Evolutionary conservation across 1,140 invertebrate genomes (phyloP).

Genomic region (Whitmania pigra): DNA sequence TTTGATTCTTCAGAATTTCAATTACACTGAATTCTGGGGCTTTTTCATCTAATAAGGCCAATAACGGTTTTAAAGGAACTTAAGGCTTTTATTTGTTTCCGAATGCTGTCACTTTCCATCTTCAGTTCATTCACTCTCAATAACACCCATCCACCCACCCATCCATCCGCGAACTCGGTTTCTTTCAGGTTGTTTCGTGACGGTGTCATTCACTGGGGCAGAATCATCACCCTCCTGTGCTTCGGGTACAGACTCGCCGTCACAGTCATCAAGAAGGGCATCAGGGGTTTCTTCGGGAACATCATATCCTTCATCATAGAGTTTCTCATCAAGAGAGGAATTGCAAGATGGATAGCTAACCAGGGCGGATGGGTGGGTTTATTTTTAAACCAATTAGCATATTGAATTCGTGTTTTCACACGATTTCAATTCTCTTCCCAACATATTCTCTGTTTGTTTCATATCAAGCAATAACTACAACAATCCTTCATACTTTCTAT

Average conservation of each 20-base stretch:
- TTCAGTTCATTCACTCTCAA: too few species aligned
- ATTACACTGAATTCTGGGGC: too few species aligned
- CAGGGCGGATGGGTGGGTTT: slow-evolving; percentile 36
- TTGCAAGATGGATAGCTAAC: slow-evolving; percentile 34
- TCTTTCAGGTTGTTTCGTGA: slow-evolving; percentile 33
- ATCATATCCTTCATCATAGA: slow-evolving; percentile 32
- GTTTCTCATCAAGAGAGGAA: slow-evolving; percentile 33
- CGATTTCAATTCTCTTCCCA: too few species aligned
- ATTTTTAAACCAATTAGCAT: background rate
- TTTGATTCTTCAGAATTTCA: too few species aligned
- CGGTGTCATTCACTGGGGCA: slow-evolving; percentile 34
- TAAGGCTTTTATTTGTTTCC: too few species aligned
- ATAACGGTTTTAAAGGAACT: too few species aligned
- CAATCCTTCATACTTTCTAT: too few species aligned
- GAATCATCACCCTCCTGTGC: slow-evolving; percentile 33
- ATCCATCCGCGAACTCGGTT: background rate
- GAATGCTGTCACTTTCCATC: too few species aligned
- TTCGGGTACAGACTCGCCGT: slow-evolving; percentile 38
- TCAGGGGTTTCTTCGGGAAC: slow-evolving; percentile 30
- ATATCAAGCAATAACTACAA: too few species aligned
- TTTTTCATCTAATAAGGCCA: too few species aligned
- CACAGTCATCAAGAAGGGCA: slow-evolving; percentile 27
- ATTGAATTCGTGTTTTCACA: background rate
- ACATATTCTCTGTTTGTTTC: too few species aligned
- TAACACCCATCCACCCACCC: too few species aligned